These are phyloP conservation scores for Heliconius ismenius DNA, from an alignment of 2,888 invertebrate species.

Conservation along the genomic window DNA sequence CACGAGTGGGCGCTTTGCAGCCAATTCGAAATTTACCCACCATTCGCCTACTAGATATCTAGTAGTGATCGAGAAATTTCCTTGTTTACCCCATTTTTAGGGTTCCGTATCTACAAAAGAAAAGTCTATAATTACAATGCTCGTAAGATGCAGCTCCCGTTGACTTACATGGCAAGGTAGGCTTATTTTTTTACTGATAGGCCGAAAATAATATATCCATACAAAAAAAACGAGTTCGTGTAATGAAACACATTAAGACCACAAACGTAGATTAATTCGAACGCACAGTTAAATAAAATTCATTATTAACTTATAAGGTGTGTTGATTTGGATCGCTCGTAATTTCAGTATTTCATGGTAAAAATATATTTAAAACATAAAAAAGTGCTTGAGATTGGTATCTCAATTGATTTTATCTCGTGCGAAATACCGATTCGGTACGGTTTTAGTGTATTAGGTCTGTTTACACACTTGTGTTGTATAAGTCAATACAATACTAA, in stretches of 20 bases:
- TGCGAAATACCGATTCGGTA: constrained; percentile 48
- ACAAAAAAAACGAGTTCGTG: constrained; percentile 4
- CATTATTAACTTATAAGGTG: constrained; percentile 19
- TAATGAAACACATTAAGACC: not conserved
- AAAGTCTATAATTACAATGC: too few species aligned
- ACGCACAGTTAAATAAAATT: constrained; percentile 8
- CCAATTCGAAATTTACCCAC: too few species aligned
- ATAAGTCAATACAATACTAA: not conserved
- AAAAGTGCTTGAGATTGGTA: constrained; percentile 19
- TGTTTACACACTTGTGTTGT: not conserved
- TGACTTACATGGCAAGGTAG: too few species aligned
- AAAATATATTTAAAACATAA: constrained; percentile 13
- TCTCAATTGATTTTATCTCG: constrained; percentile 42
- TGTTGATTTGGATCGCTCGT: constrained; percentile 20
- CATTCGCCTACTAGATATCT: too few species aligned
- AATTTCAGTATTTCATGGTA: constrained; percentile 27
- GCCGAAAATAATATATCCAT: not conserved
- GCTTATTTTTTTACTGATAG: not conserved
- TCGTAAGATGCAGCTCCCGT: too few species aligned
- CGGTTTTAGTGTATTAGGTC: constrained; percentile 41
- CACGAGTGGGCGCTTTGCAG: not conserved
- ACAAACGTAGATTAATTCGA: not conserved
- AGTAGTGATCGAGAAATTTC: too few species aligned
- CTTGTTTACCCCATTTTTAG: too few species aligned
- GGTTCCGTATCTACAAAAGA: too few species aligned